Percentiles rank a stretch among this genome's conserved stretches.
Evolutionary conservation across 1,140 invertebrate genomes (phyloP).

Genomic region (Zaprionus lachaisei): DNA sequence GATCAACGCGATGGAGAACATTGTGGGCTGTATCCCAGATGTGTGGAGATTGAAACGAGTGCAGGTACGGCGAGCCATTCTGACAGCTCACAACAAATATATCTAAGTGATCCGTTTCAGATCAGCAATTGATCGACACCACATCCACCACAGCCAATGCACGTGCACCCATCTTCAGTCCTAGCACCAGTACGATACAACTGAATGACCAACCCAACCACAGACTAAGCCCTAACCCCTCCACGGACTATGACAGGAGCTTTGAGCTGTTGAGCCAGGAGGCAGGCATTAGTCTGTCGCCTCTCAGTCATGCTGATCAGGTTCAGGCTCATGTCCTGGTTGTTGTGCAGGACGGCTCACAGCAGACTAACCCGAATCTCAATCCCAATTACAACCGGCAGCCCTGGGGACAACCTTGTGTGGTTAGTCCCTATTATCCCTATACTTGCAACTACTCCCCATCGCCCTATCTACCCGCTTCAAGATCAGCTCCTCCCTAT

Average conservation of each 20-base stretch:
- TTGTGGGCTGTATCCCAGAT: constrained; percentile 57
- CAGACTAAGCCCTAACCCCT: neutral
- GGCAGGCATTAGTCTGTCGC: constrained; percentile 18
- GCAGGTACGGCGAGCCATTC: constrained; percentile 36
- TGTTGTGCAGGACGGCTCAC: constrained; percentile 62
- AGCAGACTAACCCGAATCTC: constrained; percentile 29
- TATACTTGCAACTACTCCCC: constrained; percentile 54
- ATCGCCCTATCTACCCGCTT: constrained; percentile 1
- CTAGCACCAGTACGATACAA: constrained; percentile 56
- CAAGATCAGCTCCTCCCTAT: constrained; percentile 24
- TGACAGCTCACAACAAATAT: neutral
- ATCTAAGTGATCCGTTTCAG: constrained; percentile 62
- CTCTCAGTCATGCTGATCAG: constrained; percentile 44
- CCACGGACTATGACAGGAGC: constrained; percentile 28
- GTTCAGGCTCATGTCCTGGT: constrained; percentile 65
- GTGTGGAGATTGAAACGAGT: constrained; percentile 18
- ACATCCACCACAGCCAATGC: constrained; percentile 70
- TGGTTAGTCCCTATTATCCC: constrained; percentile 57
- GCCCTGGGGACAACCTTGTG: constrained; percentile 42
- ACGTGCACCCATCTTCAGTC: constrained; percentile 41
- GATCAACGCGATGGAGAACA: constrained; percentile 39
- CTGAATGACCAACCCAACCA: constrained; percentile 20
- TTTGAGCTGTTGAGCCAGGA: constrained; percentile 54
- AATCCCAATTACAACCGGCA: constrained; percentile 14
- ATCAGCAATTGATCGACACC: constrained; percentile 69